Percentiles rank a stretch among this genome's conserved stretches.
phyloP scores from a whole-genome alignment of 2,888 invertebrate genomes.

The Cantharis rustica region DNA sequence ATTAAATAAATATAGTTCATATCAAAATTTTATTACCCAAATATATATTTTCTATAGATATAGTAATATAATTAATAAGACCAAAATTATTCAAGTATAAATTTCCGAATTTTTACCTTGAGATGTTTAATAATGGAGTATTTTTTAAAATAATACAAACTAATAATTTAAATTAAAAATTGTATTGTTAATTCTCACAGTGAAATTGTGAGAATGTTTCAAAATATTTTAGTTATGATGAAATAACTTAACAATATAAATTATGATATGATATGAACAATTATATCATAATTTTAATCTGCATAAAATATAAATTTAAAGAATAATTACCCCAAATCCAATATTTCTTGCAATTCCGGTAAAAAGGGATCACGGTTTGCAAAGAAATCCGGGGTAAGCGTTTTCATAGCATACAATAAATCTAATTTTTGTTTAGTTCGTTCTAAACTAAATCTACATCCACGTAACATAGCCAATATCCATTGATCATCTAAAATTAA shows the following conservation, averaged over 20 bases:
- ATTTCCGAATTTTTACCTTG: neutral
- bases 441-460: slow-evolving; percentile 62
- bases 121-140: neutral
- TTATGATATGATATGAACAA: neutral
- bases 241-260: neutral
- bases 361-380: slow-evolving; percentile 57
- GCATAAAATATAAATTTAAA: neutral
- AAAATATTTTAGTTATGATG: neutral
- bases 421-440: slow-evolving; percentile 62
- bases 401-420: slow-evolving; percentile 63
- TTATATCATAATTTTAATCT: neutral
- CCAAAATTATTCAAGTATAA: neutral
- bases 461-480: slow-evolving; percentile 60
- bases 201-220: neutral
- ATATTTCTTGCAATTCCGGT: slow-evolving; percentile 43
- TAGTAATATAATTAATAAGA: neutral
- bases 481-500: slow-evolving; percentile 57
- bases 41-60: too few relatives aligned
- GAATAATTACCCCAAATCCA: slow-evolving; percentile 53
- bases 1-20: neutral
- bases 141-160: neutral
- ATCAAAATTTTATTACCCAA: too few relatives aligned
- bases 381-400: slow-evolving; percentile 64
- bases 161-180: neutral
- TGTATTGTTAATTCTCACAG: neutral